Conservation (phyloP, 2,797 vertebrate species). For the Serranus cabrilla region DNA sequence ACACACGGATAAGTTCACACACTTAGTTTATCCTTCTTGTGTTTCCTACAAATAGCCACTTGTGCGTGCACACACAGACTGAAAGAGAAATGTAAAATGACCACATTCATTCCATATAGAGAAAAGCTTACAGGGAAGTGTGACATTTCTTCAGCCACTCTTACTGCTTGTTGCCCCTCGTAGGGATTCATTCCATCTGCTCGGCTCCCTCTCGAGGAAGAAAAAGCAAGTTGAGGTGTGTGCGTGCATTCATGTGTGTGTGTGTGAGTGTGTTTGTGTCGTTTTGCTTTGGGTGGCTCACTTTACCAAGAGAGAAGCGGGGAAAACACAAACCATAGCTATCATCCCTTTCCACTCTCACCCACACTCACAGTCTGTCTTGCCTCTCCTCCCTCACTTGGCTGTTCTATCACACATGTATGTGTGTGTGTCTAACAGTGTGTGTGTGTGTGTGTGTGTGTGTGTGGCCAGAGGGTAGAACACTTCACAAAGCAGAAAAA, state of each 20-base stretch:
- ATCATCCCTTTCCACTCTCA: slow-evolving; percentile 61
- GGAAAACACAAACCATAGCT: slow-evolving; percentile 61
- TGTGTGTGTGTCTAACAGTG: slow-evolving; percentile 16
- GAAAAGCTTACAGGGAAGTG: slow-evolving; percentile 19
- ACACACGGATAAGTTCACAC: slow-evolving; percentile 8
- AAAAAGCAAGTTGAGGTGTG: slow-evolving; percentile 1
- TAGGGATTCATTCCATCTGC: slow-evolving; percentile 55
- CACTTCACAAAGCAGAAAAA: slow-evolving; percentile 59
- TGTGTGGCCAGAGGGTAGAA: slow-evolving; percentile 49
- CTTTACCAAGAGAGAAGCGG: slow-evolving; percentile 45
- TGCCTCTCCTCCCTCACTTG: slow-evolving; percentile 37
- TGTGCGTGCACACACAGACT: background rate
- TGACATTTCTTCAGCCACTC: slow-evolving; percentile 50
- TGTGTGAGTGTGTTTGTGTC: slow-evolving; percentile 33
- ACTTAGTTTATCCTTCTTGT: slow-evolving; percentile 8
- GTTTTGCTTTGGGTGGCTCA: slow-evolving; percentile 51
- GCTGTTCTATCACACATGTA: slow-evolving; percentile 5
- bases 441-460: slow-evolving; percentile 3
- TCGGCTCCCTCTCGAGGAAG: slow-evolving; percentile 34
- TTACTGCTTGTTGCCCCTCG: slow-evolving; percentile 42
- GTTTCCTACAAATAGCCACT: slow-evolving; percentile 4
- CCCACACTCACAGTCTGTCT: slow-evolving; percentile 38
- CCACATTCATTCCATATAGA: background rate
- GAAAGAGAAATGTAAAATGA: slow-evolving; percentile 16
- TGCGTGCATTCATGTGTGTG: slow-evolving; percentile 8